Conservation (phyloP, 2,113 vertebrate genomes). For the Actenoides lindsayi region DNA sequence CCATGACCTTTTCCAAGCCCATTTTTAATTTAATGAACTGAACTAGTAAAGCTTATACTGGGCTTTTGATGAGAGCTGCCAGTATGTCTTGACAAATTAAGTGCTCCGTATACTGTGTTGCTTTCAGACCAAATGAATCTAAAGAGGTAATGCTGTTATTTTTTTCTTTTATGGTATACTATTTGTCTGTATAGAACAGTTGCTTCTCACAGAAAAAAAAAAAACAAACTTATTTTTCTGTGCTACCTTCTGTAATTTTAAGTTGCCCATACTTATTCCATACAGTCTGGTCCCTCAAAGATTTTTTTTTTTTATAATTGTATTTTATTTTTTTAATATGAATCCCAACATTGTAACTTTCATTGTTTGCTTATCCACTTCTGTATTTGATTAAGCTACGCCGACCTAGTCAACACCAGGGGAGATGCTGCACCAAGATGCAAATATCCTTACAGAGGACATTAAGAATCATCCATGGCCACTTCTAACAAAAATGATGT, state of each 20-base stretch:
- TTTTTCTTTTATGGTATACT: constrained; percentile 49
- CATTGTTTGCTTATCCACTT: neutral
- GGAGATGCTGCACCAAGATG: neutral
- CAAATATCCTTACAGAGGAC: neutral
- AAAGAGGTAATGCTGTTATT: constrained; percentile 9
- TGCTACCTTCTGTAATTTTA: neutral
- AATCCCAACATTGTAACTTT: neutral
- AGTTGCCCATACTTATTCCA: neutral
- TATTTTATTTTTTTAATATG: neutral
- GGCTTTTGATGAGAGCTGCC: constrained; percentile 56
- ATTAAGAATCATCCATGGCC: neutral
- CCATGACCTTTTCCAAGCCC: constrained; percentile 51
- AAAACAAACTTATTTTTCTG: neutral
- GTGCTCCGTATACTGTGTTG: neutral
- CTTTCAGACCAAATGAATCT: constrained; percentile 15
- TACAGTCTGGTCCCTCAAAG: neutral
- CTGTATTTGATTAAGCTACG: neutral
- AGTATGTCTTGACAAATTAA: constrained; percentile 55
- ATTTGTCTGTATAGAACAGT: constrained; percentile 36
- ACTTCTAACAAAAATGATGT: neutral
- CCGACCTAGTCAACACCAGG: neutral
- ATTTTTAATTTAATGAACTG: constrained; percentile 69
- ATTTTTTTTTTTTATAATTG: neutral
- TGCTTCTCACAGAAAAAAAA: neutral
- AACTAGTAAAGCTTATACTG: constrained; percentile 53